phyloP scores from a whole-genome alignment of 2,113 vertebrate species.

The Mungos mungo region DNA sequence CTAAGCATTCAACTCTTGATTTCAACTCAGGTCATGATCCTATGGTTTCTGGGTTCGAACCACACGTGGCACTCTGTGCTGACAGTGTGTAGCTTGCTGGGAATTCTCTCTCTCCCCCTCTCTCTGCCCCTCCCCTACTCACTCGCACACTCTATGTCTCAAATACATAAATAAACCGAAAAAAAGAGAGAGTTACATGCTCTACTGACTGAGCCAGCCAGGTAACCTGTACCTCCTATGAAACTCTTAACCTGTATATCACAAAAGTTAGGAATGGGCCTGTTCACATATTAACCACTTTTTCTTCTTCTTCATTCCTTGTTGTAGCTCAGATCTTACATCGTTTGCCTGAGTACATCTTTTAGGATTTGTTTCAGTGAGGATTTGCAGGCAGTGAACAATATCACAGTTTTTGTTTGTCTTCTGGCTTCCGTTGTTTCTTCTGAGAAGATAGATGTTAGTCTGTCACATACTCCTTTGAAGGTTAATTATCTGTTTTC shows the following conservation, averaged over 20 bases:
- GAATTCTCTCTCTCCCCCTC: no score
- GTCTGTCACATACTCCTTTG: background rate
- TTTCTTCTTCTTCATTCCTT: constrained; percentile 12
- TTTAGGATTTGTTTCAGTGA: constrained; percentile 28
- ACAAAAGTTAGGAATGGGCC: background rate
- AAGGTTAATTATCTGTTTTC: constrained; percentile 11
- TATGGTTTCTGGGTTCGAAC: no score
- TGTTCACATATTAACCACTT: background rate
- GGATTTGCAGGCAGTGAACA: background rate
- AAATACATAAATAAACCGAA: no score
- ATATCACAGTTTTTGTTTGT: background rate
- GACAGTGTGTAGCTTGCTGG: no score
- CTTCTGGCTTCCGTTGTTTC: background rate
- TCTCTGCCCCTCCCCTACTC: no score
- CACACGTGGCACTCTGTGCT: no score
- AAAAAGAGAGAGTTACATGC: background rate
- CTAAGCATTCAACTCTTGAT: no score
- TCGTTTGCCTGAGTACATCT: background rate
- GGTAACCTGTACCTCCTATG: background rate
- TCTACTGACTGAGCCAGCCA: background rate
- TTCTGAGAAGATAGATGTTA: constrained; percentile 1
- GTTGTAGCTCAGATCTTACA: background rate
- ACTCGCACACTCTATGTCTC: no score
- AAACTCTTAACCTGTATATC: background rate
- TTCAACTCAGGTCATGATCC: no score